These are phyloP conservation scores for Hassar affinis DNA, from an alignment of 2,113 vertebrate species.

Conservation along the genomic window DNA sequence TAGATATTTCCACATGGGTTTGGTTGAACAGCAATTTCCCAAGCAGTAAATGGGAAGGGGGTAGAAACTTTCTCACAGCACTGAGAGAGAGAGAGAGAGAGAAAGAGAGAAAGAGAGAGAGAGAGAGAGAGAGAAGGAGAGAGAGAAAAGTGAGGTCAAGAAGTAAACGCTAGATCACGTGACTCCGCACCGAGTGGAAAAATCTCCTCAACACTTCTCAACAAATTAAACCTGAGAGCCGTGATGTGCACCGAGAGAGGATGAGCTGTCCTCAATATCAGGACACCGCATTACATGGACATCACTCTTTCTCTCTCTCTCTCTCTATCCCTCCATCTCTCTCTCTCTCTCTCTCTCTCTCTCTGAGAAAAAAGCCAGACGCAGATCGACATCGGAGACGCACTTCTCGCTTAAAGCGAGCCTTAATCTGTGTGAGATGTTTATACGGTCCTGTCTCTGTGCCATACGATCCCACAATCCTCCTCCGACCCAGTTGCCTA, in stretches of 20 bases:
- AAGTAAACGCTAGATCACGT: not conserved
- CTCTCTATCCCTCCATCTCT: not conserved
- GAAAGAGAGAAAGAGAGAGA: too few relatives aligned
- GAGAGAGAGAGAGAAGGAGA: too few relatives aligned
- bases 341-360: not conserved
- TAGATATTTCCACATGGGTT: too few relatives aligned
- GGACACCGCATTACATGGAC: not conserved
- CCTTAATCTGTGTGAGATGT: constrained; percentile 50
- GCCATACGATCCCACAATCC: constrained; percentile 75
- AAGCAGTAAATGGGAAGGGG: too few relatives aligned
- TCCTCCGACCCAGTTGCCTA: constrained; percentile 76
- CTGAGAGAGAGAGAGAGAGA: too few relatives aligned
- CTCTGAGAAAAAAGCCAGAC: not conserved
- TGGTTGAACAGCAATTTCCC: too few relatives aligned
- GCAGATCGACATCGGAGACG: constrained; percentile 21
- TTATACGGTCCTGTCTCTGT: constrained; percentile 63
- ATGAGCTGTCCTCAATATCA: not conserved
- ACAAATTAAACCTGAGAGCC: not conserved
- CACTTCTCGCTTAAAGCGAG: constrained; percentile 34
- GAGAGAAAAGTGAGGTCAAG: not conserved
- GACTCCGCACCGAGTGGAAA: not conserved
- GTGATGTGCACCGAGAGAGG: not conserved
- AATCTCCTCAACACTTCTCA: not conserved
- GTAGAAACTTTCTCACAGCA: too few relatives aligned
- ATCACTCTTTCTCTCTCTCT: not conserved